These are phyloP conservation scores for Dryas iulia DNA, from an alignment of 1,140 invertebrate genomes.

Conservation along the genomic window DNA sequence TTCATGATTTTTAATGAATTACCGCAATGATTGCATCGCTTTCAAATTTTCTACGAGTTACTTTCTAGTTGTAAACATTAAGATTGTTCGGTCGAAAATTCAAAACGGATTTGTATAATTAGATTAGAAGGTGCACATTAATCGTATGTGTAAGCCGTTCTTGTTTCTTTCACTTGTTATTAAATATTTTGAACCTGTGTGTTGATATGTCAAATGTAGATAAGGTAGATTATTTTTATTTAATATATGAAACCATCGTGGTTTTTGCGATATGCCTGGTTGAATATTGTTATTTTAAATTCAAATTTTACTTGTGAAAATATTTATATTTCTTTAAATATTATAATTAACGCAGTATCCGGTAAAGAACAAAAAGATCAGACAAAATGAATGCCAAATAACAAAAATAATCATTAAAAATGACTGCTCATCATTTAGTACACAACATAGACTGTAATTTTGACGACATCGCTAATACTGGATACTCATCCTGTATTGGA, in stretches of 20 bases:
- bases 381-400: too few species aligned
- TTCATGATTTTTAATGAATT: slow-evolving; percentile 55
- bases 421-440: not conserved
- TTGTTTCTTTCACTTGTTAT: slow-evolving; percentile 19
- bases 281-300: not conserved
- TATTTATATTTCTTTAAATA: too few species aligned
- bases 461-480: not conserved
- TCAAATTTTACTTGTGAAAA: not conserved
- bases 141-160: slow-evolving; percentile 16
- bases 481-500: slow-evolving; percentile 5
- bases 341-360: too few species aligned
- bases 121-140: slow-evolving; percentile 34
- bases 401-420: too few species aligned
- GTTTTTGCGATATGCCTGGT: not conserved
- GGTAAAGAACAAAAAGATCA: too few species aligned
- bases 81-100: slow-evolving; percentile 51
- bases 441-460: not conserved
- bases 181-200: not conserved
- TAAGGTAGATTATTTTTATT: not conserved
- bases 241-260: not conserved
- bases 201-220: too few species aligned
- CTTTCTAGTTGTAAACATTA: slow-evolving; percentile 70
- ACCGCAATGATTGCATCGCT: slow-evolving; percentile 43
- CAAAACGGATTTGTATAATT: slow-evolving; percentile 44
- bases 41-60: slow-evolving; percentile 38